Conservation (phyloP, 2,888 invertebrate genomes). For the Drosophila mayaguana region DNA sequence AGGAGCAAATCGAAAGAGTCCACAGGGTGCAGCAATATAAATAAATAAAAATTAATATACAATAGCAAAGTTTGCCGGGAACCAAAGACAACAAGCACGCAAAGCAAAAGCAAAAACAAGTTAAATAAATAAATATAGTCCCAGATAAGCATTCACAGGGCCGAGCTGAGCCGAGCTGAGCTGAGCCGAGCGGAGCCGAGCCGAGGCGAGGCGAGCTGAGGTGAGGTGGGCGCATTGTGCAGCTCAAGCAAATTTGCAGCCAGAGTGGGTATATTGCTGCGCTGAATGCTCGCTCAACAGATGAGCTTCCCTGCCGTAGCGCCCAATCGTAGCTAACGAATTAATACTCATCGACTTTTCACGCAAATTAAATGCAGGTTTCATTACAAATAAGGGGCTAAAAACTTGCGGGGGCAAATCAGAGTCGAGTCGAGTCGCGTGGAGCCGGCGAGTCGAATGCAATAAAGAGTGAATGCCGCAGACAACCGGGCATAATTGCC, state of each 20-base stretch:
- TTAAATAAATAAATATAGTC: conserved; percentile 54
- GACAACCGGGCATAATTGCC: conserved; percentile 60
- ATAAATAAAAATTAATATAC: conserved; percentile 45
- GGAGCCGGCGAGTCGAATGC: conserved; percentile 28
- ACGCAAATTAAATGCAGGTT: not conserved
- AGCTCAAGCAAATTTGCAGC: conserved; percentile 2
- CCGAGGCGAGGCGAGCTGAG: not conserved
- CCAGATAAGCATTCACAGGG: conserved; percentile 29
- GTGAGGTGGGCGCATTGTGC: conserved; percentile 16
- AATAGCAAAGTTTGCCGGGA: conserved; percentile 31
- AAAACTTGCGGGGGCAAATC: not conserved
- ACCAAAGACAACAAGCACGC: conserved; percentile 29
- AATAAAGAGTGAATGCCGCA: conserved; percentile 11
- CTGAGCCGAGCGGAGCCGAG: not conserved
- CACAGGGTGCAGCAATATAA: conserved; percentile 3
- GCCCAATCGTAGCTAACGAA: not conserved
- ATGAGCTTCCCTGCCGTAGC: not conserved
- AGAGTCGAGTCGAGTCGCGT: not conserved
- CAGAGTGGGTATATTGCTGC: conserved; percentile 3
- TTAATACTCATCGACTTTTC: not conserved
- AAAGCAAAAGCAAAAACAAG: conserved; percentile 34
- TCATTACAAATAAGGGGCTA: not conserved
- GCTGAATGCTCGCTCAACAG: not conserved
- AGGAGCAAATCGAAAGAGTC: not conserved
- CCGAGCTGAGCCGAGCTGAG: not conserved